Percentiles rank a stretch among this genome's conserved stretches.
Conservation (phyloP, 2,888 invertebrate genomes). For the Glaucopsyche alexis region DNA sequence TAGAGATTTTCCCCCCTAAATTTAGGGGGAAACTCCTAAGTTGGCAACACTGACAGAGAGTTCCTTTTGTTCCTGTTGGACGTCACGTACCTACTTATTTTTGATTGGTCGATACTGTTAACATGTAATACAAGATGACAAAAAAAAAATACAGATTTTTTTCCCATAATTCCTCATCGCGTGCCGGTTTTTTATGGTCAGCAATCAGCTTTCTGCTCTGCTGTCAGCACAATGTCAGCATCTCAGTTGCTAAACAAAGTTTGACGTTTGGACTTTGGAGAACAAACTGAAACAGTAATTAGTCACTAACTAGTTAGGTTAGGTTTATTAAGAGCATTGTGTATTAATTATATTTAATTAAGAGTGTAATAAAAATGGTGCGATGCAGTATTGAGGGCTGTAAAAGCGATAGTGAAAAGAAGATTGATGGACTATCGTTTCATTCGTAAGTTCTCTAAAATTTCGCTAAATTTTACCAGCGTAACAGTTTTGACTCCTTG, state of each 20-base stretch:
- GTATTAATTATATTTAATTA: too few relatives aligned
- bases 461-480: background rate
- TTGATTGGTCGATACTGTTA: slow-evolving; percentile 36
- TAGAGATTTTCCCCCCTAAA: too few relatives aligned
- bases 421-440: slow-evolving; percentile 16
- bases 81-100: slow-evolving; percentile 24
- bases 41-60: too few relatives aligned
- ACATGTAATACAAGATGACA: background rate
- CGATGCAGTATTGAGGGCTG: slow-evolving; percentile 1
- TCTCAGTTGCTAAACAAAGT: background rate
- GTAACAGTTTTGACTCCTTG: slow-evolving; percentile 1
- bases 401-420: background rate
- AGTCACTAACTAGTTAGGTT: too few relatives aligned
- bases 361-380: background rate
- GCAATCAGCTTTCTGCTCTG: too few relatives aligned
- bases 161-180: background rate
- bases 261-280: background rate
- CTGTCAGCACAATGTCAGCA: too few relatives aligned
- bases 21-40: too few relatives aligned
- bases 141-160: background rate
- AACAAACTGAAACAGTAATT: too few relatives aligned
- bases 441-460: slow-evolving; percentile 19
- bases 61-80: slow-evolving; percentile 20
- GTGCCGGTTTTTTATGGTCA: too few relatives aligned
- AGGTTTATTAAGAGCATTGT: too few relatives aligned